A percentile compares a stretch with the other conserved stretches of the same genome.
These are phyloP conservation scores for Dinoponera quadriceps DNA, from an alignment of 1,140 invertebrate genomes.

Conservation along the genomic window DNA sequence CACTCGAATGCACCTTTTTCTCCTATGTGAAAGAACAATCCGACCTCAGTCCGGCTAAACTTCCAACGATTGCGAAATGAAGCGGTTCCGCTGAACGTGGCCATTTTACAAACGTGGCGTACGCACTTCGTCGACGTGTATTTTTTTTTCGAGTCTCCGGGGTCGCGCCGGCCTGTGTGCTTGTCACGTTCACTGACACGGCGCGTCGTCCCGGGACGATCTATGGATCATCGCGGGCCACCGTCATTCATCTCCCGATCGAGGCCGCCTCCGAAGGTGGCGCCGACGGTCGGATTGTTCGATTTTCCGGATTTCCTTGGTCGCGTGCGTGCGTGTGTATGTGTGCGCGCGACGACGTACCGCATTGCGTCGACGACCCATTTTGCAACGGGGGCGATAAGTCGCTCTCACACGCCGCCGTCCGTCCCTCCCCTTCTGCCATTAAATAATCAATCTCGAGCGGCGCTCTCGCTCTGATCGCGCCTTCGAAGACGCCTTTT, in stretches of 20 bases:
- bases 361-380: conserved; percentile 82
- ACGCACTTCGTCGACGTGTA: too few species aligned
- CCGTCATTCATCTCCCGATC: conserved; percentile 15
- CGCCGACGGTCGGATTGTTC: conserved; percentile 67
- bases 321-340: neutral
- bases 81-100: too few species aligned
- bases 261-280: conserved; percentile 64
- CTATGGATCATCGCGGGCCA: conserved; percentile 6
- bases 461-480: conserved; percentile 37
- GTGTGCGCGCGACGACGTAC: conserved; percentile 66
- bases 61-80: too few species aligned
- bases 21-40: too few species aligned
- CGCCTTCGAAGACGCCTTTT: neutral
- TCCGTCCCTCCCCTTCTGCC: too few species aligned
- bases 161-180: neutral
- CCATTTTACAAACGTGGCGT: too few species aligned
- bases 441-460: conserved; percentile 79
- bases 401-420: conserved; percentile 68
- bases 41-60: too few species aligned
- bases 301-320: conserved; percentile 71
- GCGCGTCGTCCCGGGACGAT: neutral
- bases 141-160: too few species aligned
- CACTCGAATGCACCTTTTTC: too few species aligned
- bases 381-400: conserved; percentile 77
- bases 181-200: neutral